phyloP scores from a whole-genome alignment of 2,113 vertebrate species.

The Phyllostomus hastatus region DNA sequence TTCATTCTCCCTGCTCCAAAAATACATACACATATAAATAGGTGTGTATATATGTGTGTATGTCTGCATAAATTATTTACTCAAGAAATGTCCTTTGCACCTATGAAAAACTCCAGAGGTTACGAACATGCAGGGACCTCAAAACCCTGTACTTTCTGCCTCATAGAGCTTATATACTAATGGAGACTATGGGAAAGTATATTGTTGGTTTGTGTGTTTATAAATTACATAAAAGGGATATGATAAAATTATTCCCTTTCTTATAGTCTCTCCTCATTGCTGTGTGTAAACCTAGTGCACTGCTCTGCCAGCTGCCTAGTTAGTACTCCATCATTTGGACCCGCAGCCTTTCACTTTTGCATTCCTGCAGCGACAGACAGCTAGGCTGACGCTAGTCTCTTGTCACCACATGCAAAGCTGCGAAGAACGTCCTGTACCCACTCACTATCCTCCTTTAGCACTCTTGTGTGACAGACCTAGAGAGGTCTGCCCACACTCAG shows the following conservation, averaged over 20 bases:
- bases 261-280: neutral
- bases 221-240: neutral
- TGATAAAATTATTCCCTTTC: neutral
- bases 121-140: neutral
- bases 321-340: neutral
- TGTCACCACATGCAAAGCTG: neutral
- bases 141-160: neutral
- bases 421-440: neutral
- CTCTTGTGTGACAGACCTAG: neutral
- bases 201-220: neutral
- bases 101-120: neutral
- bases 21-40: neutral
- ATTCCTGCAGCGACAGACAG: neutral
- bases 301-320: neutral
- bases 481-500: neutral
- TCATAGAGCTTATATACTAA: neutral
- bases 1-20: rapidly evolving
- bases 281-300: neutral
- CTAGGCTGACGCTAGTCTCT: neutral
- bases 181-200: neutral
- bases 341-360: neutral
- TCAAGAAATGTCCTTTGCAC: neutral
- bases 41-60: neutral
- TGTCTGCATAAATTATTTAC: neutral
- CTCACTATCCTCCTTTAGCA: neutral